These are phyloP conservation scores for Teleogryllus occipitalis DNA, from an alignment of 1,140 invertebrate species.

Conservation along the genomic window DNA sequence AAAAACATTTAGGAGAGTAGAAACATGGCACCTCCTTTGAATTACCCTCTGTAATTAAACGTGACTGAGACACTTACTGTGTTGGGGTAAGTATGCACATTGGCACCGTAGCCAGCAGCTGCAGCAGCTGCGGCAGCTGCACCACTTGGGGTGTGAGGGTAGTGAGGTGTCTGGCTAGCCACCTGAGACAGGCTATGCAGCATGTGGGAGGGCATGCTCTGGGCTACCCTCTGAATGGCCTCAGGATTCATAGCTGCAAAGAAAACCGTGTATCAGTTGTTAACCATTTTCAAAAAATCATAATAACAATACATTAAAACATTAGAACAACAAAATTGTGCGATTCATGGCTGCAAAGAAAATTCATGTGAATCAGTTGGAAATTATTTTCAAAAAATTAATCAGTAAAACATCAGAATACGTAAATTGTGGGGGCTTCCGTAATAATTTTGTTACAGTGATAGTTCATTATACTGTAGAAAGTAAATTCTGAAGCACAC, in stretches of 20 bases:
- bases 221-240: slow-evolving; percentile 63
- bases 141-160: slow-evolving; percentile 52
- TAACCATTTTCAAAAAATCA: too few relatives aligned
- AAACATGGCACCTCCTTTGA: too few relatives aligned
- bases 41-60: not conserved
- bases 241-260: slow-evolving; percentile 52
- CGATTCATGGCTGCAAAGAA: too few relatives aligned
- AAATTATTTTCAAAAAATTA: too few relatives aligned
- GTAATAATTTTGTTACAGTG: not conserved
- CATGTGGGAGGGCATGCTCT: slow-evolving; percentile 62
- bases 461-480: not conserved
- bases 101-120: slow-evolving; percentile 21
- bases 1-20: too few relatives aligned
- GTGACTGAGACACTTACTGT: slow-evolving; percentile 36
- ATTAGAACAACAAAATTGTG: too few relatives aligned
- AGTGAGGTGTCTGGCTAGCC: slow-evolving; percentile 59
- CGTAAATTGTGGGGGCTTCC: not conserved
- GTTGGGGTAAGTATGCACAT: slow-evolving; percentile 42
- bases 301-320: too few relatives aligned
- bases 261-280: slow-evolving; percentile 12
- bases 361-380: too few relatives aligned
- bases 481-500: not conserved
- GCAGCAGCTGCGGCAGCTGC: slow-evolving; percentile 28
- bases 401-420: too few relatives aligned
- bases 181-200: slow-evolving; percentile 60